Percentiles rank a stretch among this genome's conserved stretches.
These are phyloP conservation scores for Trachelipus rathkii DNA, from an alignment of 1,140 invertebrate species.

Conservation along the genomic window DNA sequence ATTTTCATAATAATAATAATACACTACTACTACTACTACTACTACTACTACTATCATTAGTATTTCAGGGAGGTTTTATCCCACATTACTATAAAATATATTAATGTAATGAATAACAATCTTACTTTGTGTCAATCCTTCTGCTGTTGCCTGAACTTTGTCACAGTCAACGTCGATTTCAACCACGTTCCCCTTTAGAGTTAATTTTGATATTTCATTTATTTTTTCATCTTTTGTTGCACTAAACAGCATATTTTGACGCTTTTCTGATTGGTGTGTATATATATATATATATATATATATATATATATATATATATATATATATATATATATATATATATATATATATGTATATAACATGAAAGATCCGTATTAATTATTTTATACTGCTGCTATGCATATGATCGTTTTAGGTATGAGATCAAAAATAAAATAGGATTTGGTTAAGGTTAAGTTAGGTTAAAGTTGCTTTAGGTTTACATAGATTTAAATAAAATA, in stretches of 20 bases:
- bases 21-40: too few species aligned
- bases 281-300: slow-evolving; percentile 14
- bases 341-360: slow-evolving; percentile 12
- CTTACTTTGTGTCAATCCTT: neutral
- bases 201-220: slow-evolving; percentile 63
- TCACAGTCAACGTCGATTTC: neutral
- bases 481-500: too few species aligned
- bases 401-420: too few species aligned
- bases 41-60: too few species aligned
- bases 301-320: slow-evolving; percentile 24
- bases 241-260: slow-evolving; percentile 98
- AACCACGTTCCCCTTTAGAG: slow-evolving; percentile 1
- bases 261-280: slow-evolving; percentile 71
- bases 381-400: too few species aligned
- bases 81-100: too few species aligned
- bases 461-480: too few species aligned
- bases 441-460: too few species aligned
- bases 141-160: neutral
- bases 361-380: too few species aligned
- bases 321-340: slow-evolving; percentile 13
- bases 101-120: neutral
- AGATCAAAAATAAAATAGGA: too few species aligned
- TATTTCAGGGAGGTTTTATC: too few species aligned
- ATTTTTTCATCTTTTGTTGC: slow-evolving; percentile 94
- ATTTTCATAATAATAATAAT: too few species aligned